These are phyloP conservation scores for Temnothorax curvispinosus DNA, from an alignment of 1,140 invertebrate genomes.

Conservation along the genomic window DNA sequence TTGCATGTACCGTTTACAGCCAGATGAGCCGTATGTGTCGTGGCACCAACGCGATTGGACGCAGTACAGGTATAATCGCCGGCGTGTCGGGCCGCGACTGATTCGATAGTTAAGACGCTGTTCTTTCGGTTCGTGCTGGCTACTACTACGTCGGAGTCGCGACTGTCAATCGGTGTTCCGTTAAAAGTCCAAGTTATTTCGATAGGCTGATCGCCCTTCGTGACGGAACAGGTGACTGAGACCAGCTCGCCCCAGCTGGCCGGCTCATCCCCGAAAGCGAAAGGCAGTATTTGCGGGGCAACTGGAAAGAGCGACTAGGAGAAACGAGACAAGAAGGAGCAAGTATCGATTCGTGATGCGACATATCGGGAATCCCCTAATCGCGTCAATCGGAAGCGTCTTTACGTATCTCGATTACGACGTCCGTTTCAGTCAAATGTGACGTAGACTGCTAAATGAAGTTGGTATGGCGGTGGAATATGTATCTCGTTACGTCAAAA, in stretches of 20 bases:
- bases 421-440: neutral
- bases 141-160: conserved; percentile 74
- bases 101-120: conserved; percentile 87
- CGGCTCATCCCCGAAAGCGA: conserved; percentile 90
- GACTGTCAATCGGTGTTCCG: conserved; percentile 75
- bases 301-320: conserved; percentile 86
- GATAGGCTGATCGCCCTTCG: conserved; percentile 91
- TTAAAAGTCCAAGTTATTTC: conserved; percentile 87
- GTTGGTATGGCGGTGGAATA: conserved; percentile 76
- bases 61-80: conserved; percentile 90
- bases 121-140: conserved; percentile 86
- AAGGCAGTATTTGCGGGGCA: conserved; percentile 91
- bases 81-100: conserved; percentile 87
- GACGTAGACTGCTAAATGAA: conserved; percentile 7
- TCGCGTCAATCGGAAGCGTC: neutral
- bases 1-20: conserved; percentile 88
- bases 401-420: neutral
- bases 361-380: neutral
- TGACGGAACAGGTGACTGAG: conserved; percentile 89
- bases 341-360: conserved; percentile 53
- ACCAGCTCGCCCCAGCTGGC: conserved; percentile 89
- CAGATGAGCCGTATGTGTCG: conserved; percentile 88
- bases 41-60: conserved; percentile 87
- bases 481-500: neutral
- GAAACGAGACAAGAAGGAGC: conserved; percentile 58